Base-by-base conservation (phyloP, 2,888 invertebrate genomes). In the Entomobrya multifasciata region DNA sequence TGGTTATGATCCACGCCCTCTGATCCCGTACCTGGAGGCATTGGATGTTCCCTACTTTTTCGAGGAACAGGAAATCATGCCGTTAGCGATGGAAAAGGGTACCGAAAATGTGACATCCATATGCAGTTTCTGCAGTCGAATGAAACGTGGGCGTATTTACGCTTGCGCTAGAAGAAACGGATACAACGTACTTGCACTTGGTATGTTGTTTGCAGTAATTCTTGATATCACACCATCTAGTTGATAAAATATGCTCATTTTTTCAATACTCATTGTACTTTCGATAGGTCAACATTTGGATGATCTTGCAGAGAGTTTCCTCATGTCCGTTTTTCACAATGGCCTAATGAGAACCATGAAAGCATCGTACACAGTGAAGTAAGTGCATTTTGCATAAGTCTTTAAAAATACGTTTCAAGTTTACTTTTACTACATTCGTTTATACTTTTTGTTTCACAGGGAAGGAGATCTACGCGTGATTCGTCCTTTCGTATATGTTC, bases 181-280 rank as follows among this genome's bases (percentile, higher is more conserved):
- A 0, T 98, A 96, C 93, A 96, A 97, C 92, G 97, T 97, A 1
- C 93, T 97, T n/a, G 97, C 97, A 0, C 93, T 97, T 44, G 97
- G 89, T 47, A 41, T 44, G n/a, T 36, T 6, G 36, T 36, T 36
- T 22, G 36, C 36, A 36, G 36, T 36, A 17, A 10, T 44, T 44
- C 47, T n/a, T 11, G 70, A 13, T 67, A 22, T 30, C 67, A 67
- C 11, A 11, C 17, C 6, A n/a, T n/a, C n/a, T n/a, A n/a, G n/a
- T n/a, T n/a, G n/a, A n/a, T n/a, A n/a, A n/a, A n/a, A n/a, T n/a
- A n/a, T n/a, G n/a, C n/a, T n/a, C n/a, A n/a, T n/a, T n/a, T n/a
- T n/a, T n/a, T n/a, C n/a, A n/a, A n/a, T n/a, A n/a, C 8, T 36
- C 8, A 6, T 36, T 36, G 36, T 36, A n/a, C n/a, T 76, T 3